These are phyloP conservation scores for Siderastrea radians DNA, from an alignment of 92 coral and sea anemone species.

Conservation along the genomic window DNA sequence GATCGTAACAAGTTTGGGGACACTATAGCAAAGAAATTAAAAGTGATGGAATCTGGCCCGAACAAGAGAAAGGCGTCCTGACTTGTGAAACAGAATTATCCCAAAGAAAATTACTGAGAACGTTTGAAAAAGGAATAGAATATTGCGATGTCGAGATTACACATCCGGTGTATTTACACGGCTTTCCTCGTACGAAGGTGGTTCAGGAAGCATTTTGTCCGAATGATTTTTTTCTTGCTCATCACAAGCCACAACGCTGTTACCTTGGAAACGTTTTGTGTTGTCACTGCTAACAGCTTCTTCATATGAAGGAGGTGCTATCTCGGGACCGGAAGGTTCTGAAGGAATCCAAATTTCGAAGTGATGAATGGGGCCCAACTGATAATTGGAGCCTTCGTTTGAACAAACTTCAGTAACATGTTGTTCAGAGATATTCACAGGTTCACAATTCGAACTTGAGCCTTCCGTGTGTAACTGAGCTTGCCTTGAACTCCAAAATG, in stretches of 20 bases:
- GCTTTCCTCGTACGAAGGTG: neutral
- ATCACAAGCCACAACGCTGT: neutral
- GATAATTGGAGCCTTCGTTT: neutral
- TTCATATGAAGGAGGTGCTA: slow-evolving; percentile 19
- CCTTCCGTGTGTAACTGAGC: neutral
- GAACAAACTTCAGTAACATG: neutral
- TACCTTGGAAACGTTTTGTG: neutral
- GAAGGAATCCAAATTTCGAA: neutral
- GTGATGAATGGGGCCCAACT: slow-evolving; percentile 26
- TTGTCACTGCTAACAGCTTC: neutral
- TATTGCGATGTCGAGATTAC: neutral
- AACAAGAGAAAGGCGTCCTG: neutral
- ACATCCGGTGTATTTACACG: neutral
- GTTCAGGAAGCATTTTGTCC: neutral
- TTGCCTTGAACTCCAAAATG: no score
- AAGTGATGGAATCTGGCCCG: neutral
- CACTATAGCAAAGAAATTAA: no score
- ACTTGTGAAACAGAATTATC: neutral
- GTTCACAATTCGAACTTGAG: neutral
- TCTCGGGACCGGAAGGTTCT: neutral
- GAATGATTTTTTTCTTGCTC: neutral
- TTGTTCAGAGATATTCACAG: neutral
- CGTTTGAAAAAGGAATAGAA: neutral
- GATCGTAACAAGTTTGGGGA: no score
- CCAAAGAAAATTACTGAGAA: neutral